Conservation (phyloP, 2,797 vertebrate genomes). For the Chaunax sp. region DNA sequence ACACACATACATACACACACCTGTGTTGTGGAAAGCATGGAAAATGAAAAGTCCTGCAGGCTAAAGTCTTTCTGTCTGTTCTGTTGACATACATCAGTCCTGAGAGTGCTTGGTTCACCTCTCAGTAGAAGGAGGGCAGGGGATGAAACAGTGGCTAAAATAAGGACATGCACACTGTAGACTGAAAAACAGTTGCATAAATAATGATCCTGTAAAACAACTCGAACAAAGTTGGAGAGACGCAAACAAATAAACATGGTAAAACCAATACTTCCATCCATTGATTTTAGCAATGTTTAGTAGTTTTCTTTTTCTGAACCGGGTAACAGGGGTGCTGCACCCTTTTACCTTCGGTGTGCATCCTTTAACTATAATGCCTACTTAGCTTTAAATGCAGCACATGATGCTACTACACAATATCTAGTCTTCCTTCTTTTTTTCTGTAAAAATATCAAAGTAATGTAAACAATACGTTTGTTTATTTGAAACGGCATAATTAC, state of each 20-base stretch:
- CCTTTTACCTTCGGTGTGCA: too few relatives aligned
- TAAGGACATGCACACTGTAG: slow-evolving; percentile 53
- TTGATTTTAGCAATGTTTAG: too few relatives aligned
- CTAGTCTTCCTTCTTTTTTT: too few relatives aligned
- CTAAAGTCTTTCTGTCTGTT: slow-evolving; percentile 86
- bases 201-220: slow-evolving; percentile 45
- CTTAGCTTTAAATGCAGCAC: too few relatives aligned
- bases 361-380: too few relatives aligned
- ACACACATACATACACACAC: slow-evolving; percentile 17
- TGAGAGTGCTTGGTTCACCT: slow-evolving; percentile 88
- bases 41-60: slow-evolving; percentile 88
- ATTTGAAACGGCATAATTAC: too few relatives aligned
- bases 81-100: slow-evolving; percentile 91
- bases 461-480: too few relatives aligned
- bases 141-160: slow-evolving; percentile 77
- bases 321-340: too few relatives aligned
- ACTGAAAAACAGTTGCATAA: slow-evolving; percentile 48
- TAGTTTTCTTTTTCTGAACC: too few relatives aligned
- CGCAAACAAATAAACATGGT: slow-evolving; percentile 20
- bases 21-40: slow-evolving; percentile 83
- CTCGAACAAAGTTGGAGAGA: slow-evolving; percentile 42
- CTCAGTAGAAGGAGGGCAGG: slow-evolving; percentile 84
- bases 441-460: too few relatives aligned
- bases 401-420: too few relatives aligned
- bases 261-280: neutral